Conservation (phyloP, 2,888 invertebrate genomes). For the Pandemis corylana region DNA sequence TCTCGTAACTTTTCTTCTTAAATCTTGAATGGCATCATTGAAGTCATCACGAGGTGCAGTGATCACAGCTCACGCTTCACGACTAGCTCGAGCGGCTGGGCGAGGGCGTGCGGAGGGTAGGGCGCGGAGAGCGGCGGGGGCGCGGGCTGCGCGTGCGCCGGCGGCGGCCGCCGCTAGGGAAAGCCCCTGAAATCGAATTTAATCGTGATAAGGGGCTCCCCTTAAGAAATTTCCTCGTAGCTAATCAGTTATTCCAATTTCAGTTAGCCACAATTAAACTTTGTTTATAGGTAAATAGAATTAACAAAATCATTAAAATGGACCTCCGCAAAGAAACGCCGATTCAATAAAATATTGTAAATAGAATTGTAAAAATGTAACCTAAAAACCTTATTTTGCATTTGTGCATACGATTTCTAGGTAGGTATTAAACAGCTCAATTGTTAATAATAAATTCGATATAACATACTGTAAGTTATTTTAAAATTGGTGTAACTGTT, state of each 20-base stretch:
- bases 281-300: too few species aligned
- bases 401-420: too few species aligned
- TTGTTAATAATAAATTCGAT: too few species aligned
- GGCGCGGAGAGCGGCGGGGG: conserved; percentile 76
- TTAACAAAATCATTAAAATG: too few species aligned
- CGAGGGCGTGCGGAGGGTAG: conserved; percentile 68
- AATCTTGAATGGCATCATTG: conserved; percentile 14
- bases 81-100: conserved; percentile 77
- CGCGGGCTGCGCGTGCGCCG: conserved; percentile 87
- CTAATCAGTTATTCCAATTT: background rate
- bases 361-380: too few species aligned
- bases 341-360: too few species aligned
- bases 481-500: too few species aligned
- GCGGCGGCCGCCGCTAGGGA: conserved; percentile 96
- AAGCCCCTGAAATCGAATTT: conserved; percentile 83
- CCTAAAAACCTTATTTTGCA: too few species aligned
- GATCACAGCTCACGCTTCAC: conserved; percentile 79
- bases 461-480: too few species aligned
- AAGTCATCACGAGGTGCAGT: conserved; percentile 20
- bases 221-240: background rate
- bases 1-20: conserved; percentile 10
- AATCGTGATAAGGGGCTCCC: background rate
- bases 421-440: too few species aligned
- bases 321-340: too few species aligned
- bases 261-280: too few species aligned